Base-by-base conservation (phyloP, 1,140 invertebrate genomes). In the Heliconius congener region DNA sequence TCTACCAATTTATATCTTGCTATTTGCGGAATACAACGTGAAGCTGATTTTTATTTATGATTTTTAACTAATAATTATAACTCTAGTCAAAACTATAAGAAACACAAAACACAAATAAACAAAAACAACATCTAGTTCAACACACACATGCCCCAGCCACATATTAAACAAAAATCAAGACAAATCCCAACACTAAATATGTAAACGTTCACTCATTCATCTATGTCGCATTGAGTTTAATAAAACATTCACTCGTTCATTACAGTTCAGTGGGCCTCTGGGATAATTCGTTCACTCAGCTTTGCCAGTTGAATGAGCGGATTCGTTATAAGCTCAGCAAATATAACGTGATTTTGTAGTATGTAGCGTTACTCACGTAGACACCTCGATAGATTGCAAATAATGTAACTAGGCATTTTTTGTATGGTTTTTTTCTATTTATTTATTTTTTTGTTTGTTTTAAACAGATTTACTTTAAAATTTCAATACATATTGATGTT, bases 211-310 rank as follows among this genome's bases (percentile, higher is more conserved):
- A 77, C 57, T 74, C 75, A 77, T 77, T 77, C n/a, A 50, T 74
- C 57, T 75, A 73, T 75, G 73, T 75, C 73, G 71, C 75, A 72
- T 60, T 52, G 79, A 77, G 75, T 81, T 81, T 81, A 77, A 81
- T 77, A 81, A 81, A 77, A 81, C 79, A 81, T 81, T 81, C 79
- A 81, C 39, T 81, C 79, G 79, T 77, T 81, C 79, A 81, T 77
- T 77, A 74, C 76, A 81, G 79, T 75, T 81, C 79, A 77, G 71
- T 55, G 79, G 72, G 27, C 76, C 79, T 60, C 46, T 71, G 75
- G 76, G 79, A 81, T 77, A 74, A 80, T 81, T 77, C 79, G 72
- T 77, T 81, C 79, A 74, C 72, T 81, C 79, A 66, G 60, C 60
- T 66, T 30, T 66, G 46, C 76, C 66, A 27, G 77, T 55, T 74